Evolutionary conservation across 2,888 invertebrate species (phyloP).

Genomic region (Dasysyrphus tricinctus): DNA sequence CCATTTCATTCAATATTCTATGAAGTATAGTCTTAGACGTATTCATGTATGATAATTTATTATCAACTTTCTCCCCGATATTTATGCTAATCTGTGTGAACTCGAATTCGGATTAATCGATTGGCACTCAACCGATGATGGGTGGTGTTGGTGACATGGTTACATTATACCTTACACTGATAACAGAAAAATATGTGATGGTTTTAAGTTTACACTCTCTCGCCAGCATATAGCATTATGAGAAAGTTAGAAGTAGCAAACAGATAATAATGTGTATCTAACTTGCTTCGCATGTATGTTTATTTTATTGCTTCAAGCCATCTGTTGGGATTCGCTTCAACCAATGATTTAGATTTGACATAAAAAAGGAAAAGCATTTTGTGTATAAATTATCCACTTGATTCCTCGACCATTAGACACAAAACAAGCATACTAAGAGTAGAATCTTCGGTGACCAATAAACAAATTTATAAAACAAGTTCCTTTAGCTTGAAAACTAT

Average conservation of each 20-base stretch:
- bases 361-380: constrained; percentile 38
- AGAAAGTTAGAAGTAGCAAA: constrained; percentile 42
- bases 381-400: constrained; percentile 62
- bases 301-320: neutral
- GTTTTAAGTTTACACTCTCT: constrained; percentile 37
- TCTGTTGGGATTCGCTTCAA: neutral
- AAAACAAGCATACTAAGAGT: neutral
- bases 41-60: constrained; percentile 67
- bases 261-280: neutral
- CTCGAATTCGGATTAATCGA: constrained; percentile 46
- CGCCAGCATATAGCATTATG: constrained; percentile 63
- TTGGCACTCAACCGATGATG: constrained; percentile 4
- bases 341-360: constrained; percentile 33
- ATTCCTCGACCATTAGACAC: constrained; percentile 37
- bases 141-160: constrained; percentile 4
- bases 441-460: neutral
- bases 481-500: no score
- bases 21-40: neutral
- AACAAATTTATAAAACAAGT: no score
- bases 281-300: neutral
- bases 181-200: constrained; percentile 36
- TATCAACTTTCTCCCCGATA: constrained; percentile 68
- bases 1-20: constrained; percentile 16
- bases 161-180: neutral
- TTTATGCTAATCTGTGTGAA: constrained; percentile 65